Evolutionary conservation across 2,113 vertebrate genomes (phyloP).

Genomic region (Pardalotus punctatus): DNA sequence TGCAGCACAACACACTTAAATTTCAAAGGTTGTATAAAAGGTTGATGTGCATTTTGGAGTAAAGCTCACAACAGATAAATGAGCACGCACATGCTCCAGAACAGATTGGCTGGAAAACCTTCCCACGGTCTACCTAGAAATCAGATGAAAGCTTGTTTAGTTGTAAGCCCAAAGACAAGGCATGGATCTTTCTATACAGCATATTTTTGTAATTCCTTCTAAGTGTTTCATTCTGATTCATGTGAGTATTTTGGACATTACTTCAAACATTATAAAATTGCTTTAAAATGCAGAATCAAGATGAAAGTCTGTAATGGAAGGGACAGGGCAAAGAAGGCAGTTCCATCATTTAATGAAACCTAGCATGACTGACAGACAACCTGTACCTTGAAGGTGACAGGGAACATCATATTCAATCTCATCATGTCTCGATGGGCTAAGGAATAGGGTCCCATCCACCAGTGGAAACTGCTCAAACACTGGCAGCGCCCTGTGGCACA

Average conservation of each 20-base stretch:
- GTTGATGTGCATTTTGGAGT: background rate
- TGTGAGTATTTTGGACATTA: background rate
- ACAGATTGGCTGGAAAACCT: background rate
- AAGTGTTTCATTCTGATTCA: background rate
- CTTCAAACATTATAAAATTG: background rate
- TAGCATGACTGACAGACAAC: constrained; percentile 67
- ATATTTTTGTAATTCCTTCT: background rate
- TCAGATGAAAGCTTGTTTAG: background rate
- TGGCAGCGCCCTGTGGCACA: constrained; percentile 90
- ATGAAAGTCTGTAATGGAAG: constrained; percentile 1
- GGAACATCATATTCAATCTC: constrained; percentile 98
- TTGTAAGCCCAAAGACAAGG: background rate
- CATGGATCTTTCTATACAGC: background rate
- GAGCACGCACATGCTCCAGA: background rate
- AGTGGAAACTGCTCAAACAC: constrained; percentile 98
- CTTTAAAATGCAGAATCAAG: background rate
- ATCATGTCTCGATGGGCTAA: constrained; percentile 95
- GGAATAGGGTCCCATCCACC: constrained; percentile 95
- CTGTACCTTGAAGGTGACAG: constrained; percentile 98
- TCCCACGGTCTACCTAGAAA: background rate
- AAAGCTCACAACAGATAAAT: background rate
- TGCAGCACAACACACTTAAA: background rate
- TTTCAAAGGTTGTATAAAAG: background rate
- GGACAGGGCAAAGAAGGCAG: background rate
- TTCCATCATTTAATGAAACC: constrained; percentile 25